These are phyloP conservation scores for Crotalus helleri DNA, from an alignment of 2,113 vertebrate genomes.

Conservation along the genomic window DNA sequence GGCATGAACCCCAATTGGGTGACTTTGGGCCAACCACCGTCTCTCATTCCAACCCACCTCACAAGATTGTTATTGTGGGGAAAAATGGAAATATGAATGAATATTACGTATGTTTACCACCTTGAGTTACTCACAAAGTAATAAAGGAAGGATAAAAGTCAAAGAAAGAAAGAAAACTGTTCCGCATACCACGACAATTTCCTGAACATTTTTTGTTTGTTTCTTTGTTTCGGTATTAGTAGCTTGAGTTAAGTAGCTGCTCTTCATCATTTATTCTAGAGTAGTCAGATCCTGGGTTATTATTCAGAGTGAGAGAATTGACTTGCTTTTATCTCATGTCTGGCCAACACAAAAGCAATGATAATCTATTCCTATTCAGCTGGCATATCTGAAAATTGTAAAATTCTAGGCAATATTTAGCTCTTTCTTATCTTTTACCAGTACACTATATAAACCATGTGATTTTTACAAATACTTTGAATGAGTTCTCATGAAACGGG, in stretches of 20 bases:
- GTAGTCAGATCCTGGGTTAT: neutral
- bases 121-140: too few species aligned
- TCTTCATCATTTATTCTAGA: too few species aligned
- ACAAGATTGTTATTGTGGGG: too few species aligned
- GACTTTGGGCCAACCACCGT: too few species aligned
- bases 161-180: neutral
- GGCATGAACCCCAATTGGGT: too few species aligned
- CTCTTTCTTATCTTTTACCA: neutral
- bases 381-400: neutral
- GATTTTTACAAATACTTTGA: neutral
- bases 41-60: too few species aligned
- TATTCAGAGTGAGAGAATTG: neutral
- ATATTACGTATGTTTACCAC: too few species aligned
- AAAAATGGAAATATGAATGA: too few species aligned
- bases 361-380: neutral
- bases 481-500: neutral
- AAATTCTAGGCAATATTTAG: neutral
- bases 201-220: neutral
- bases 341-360: neutral
- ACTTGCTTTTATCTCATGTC: neutral
- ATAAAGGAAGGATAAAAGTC: too few species aligned
- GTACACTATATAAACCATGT: neutral
- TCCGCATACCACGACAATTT: neutral
- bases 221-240: neutral
- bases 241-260: neutral